phyloP scores from a whole-genome alignment of 2,113 vertebrate species.

The Oreochromis tanganicae region DNA sequence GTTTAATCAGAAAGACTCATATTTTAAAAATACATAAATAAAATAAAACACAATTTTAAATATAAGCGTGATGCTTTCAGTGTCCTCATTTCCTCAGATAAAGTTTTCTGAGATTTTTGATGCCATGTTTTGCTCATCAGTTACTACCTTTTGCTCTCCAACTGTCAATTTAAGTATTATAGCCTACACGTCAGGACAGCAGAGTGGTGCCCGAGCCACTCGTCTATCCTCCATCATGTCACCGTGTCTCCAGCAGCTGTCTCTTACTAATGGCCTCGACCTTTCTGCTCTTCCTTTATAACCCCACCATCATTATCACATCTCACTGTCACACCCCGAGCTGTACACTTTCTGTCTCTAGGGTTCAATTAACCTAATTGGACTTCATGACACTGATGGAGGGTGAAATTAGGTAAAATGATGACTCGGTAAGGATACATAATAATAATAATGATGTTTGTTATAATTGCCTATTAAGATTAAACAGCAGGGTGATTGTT shows the following conservation, averaged over 20 bases:
- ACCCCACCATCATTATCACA: constrained; percentile 19
- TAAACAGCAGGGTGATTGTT: background rate
- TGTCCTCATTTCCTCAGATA: background rate
- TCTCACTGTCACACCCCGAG: constrained; percentile 11
- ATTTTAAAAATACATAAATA: background rate
- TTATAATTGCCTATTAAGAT: background rate
- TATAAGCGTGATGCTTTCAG: too few species aligned
- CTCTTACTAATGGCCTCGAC: constrained; percentile 37
- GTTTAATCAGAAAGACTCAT: background rate
- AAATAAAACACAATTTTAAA: background rate
- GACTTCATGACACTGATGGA: constrained; percentile 4
- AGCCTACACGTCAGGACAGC: background rate
- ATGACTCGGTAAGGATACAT: background rate
- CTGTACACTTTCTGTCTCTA: background rate
- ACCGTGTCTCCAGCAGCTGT: constrained; percentile 51
- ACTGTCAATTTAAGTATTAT: background rate
- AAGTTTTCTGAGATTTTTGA: background rate
- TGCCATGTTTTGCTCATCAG: background rate
- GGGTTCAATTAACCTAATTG: constrained; percentile 20
- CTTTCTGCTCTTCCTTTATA: constrained; percentile 31
- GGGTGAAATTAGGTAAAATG: constrained; percentile 5
- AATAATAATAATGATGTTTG: background rate
- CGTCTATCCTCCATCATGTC: constrained; percentile 8
- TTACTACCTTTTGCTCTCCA: background rate
- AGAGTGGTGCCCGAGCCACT: background rate